Conservation (phyloP, 2,888 invertebrate genomes). For the Drepana falcataria region DNA sequence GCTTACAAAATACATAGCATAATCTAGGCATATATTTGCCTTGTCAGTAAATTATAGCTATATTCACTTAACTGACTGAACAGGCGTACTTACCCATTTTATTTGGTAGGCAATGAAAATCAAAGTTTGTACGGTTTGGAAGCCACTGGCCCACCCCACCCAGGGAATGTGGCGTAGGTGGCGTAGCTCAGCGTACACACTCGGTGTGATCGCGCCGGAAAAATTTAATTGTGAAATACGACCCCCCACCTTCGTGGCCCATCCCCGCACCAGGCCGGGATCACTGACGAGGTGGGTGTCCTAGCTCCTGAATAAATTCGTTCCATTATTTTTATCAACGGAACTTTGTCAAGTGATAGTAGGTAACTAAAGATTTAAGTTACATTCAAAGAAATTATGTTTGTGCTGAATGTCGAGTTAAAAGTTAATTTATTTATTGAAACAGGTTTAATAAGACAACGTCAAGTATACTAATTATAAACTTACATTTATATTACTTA, state of each 20-base stretch:
- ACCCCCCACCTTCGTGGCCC: constrained; percentile 28
- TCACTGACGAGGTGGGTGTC: constrained; percentile 31
- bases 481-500: too few relatives aligned
- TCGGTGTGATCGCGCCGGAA: constrained; percentile 66
- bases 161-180: constrained; percentile 46
- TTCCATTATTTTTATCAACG: not conserved
- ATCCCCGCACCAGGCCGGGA: constrained; percentile 16
- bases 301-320: not conserved
- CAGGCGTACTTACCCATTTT: too few relatives aligned
- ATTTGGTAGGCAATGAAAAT: not conserved
- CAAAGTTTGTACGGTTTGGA: constrained; percentile 35
- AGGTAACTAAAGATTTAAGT: too few relatives aligned
- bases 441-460: too few relatives aligned
- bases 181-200: constrained; percentile 62
- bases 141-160: constrained; percentile 38
- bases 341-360: not conserved
- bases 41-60: too few relatives aligned
- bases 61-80: too few relatives aligned
- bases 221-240: constrained; percentile 76
- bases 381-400: too few relatives aligned
- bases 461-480: too few relatives aligned
- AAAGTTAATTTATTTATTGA: too few relatives aligned
- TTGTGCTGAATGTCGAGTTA: too few relatives aligned
- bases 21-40: too few relatives aligned
- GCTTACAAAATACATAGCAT: too few relatives aligned